phyloP scores from a whole-genome alignment of 2,113 vertebrate species.

The Lophius piscatorius region DNA sequence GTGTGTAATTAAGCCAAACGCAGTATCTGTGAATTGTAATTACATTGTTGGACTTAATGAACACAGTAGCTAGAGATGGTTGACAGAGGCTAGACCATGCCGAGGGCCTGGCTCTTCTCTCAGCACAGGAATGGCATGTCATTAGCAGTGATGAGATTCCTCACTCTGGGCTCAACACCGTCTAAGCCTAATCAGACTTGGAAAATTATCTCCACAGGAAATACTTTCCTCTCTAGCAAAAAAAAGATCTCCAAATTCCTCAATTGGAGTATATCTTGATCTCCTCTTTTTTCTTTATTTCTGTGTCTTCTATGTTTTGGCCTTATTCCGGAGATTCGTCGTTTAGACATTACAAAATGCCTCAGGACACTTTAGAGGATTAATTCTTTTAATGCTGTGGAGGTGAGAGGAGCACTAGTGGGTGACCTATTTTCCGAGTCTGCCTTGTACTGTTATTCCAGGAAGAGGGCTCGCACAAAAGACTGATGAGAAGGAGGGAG shows the following conservation, averaged over 20 bases:
- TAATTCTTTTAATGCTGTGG: conserved; percentile 59
- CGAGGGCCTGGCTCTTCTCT: conserved; percentile 66
- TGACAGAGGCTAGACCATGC: conserved; percentile 72
- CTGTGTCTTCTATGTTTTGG: conserved; percentile 28
- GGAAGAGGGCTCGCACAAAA: conserved; percentile 66
- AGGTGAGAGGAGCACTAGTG: conserved; percentile 73
- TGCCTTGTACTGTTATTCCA: conserved; percentile 59
- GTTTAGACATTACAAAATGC: conserved; percentile 62
- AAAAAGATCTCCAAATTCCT: conserved; percentile 54
- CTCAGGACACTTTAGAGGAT: conserved; percentile 64
- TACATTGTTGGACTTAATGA: conserved; percentile 76
- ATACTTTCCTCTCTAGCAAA: conserved; percentile 59
- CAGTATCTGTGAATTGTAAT: conserved; percentile 76
- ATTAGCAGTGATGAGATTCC: conserved; percentile 79
- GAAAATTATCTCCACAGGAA: conserved; percentile 77
- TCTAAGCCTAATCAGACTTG: conserved; percentile 76
- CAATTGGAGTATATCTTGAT: conserved; percentile 51
- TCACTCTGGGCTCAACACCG: conserved; percentile 74
- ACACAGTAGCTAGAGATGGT: conserved; percentile 70
- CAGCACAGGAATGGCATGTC: conserved; percentile 77
- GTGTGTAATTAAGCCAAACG: conserved; percentile 71
- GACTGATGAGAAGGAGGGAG: conserved; percentile 57
- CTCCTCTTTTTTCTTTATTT: conserved; percentile 15
- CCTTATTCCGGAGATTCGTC: conserved; percentile 31
- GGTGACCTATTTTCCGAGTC: conserved; percentile 76